Conservation (phyloP, 2,888 invertebrate species). For the Halictus quadricinctus region DNA sequence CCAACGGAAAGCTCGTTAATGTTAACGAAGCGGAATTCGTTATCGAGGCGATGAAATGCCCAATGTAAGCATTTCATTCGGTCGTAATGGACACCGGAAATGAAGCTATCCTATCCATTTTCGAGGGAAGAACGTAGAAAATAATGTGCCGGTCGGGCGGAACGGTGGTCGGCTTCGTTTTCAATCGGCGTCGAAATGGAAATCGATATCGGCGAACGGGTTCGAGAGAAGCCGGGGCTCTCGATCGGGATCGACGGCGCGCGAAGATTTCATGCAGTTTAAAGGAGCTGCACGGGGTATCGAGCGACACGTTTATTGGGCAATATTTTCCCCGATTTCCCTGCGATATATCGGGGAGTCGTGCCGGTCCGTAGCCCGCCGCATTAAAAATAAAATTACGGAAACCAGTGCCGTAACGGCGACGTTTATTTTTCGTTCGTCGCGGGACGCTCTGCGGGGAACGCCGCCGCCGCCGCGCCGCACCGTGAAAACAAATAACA, state of each 20-base stretch:
- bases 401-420: not conserved
- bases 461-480: not conserved
- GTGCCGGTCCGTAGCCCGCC: not conserved
- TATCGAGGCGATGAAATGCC: not conserved
- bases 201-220: not conserved
- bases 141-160: not conserved
- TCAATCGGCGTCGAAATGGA: not conserved
- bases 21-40: not conserved
- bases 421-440: conserved; percentile 3
- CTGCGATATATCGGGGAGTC: not conserved
- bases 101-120: conserved; percentile 2
- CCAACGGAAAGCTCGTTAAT: not conserved
- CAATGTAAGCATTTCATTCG: not conserved
- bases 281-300: not conserved
- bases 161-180: not conserved
- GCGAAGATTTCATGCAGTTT: not conserved
- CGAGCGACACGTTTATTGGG: conserved; percentile 18
- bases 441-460: not conserved
- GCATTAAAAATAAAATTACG: conserved; percentile 13
- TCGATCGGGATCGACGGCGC: conserved; percentile 1
- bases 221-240: not conserved
- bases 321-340: conserved; percentile 20
- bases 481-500: not conserved
- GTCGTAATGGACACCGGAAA: conserved; percentile 7
- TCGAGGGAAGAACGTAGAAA: not conserved